Evolutionary conservation across 2,797 vertebrate species (phyloP).

Genomic region (Paedocypris micromegethes): DNA sequence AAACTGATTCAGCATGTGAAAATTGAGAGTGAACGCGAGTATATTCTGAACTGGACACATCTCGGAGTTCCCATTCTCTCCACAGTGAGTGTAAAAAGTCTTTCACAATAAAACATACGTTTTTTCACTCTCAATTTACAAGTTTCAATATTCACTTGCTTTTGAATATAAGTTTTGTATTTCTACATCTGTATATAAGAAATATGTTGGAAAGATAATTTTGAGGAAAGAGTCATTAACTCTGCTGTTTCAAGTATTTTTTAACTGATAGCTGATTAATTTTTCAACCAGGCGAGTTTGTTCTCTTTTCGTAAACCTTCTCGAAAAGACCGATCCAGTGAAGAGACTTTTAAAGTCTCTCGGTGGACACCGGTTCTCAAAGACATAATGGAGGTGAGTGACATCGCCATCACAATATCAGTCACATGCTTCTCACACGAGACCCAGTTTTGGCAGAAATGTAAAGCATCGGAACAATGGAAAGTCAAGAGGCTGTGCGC

Average conservation of each 20-base stretch:
- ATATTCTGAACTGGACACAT: conserved; percentile 90
- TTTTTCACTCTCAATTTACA: no score
- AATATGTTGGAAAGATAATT: no score
- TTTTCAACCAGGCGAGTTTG: conserved; percentile 52
- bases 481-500: neutral
- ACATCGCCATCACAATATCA: no score
- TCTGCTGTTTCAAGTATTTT: neutral
- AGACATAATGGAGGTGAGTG: conserved; percentile 90
- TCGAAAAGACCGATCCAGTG: conserved; percentile 81
- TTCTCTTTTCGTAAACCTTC: conserved; percentile 62
- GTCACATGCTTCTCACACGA: no score
- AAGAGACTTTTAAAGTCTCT: conserved; percentile 87
- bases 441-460: no score
- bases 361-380: conserved; percentile 94
- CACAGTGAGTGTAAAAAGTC: conserved; percentile 54
- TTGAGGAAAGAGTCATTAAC: no score
- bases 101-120: no score
- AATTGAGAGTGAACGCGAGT: conserved; percentile 83
- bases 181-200: no score
- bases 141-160: no score
- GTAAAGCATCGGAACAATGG: no score
- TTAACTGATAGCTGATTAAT: conserved; percentile 13
- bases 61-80: conserved; percentile 85
- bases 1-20: conserved; percentile 94
- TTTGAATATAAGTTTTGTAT: no score